Conservation (phyloP, 2,888 invertebrate species). For the Spodoptera picta region DNA sequence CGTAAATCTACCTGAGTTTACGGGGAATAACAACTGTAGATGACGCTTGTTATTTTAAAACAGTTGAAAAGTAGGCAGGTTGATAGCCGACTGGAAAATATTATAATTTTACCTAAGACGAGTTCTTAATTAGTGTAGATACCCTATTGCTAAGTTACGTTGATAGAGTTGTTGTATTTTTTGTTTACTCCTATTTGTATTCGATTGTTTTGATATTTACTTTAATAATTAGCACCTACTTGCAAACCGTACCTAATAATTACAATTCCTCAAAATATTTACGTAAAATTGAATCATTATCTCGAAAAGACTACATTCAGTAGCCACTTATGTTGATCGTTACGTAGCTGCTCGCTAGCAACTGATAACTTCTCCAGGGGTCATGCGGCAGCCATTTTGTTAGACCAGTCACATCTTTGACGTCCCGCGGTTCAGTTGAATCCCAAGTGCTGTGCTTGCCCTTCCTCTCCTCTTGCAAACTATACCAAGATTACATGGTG, state of each 20-base stretch:
- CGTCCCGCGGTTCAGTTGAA: conserved; percentile 66
- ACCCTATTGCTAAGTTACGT: too few relatives aligned
- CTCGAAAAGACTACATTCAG: conserved; percentile 40
- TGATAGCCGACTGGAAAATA: too few relatives aligned
- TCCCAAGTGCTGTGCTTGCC: conserved; percentile 52
- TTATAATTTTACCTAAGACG: too few relatives aligned
- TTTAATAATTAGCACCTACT: too few relatives aligned
- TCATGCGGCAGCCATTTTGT: conserved; percentile 77
- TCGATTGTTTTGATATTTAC: too few relatives aligned
- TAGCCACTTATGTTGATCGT: conserved; percentile 49
- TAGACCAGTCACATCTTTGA: conserved; percentile 75
- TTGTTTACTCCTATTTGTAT: too few relatives aligned
- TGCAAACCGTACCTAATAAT: conserved; percentile 9
- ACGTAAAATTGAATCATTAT: conserved; percentile 39
- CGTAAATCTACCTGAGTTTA: too few relatives aligned
- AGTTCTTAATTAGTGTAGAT: too few relatives aligned
- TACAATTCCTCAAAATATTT: conserved; percentile 35
- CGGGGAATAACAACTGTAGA: too few relatives aligned
- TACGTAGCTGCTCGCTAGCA: conserved; percentile 60
- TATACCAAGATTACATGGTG: conserved; percentile 81
- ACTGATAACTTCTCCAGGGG: conserved; percentile 72
- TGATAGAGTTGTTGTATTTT: too few relatives aligned
- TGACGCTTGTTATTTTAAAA: too few relatives aligned
- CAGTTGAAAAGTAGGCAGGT: too few relatives aligned
- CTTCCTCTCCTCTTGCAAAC: conserved; percentile 54